Base-by-base conservation (phyloP, 2,888 invertebrate species). In the Drosophila limbata region DNA sequence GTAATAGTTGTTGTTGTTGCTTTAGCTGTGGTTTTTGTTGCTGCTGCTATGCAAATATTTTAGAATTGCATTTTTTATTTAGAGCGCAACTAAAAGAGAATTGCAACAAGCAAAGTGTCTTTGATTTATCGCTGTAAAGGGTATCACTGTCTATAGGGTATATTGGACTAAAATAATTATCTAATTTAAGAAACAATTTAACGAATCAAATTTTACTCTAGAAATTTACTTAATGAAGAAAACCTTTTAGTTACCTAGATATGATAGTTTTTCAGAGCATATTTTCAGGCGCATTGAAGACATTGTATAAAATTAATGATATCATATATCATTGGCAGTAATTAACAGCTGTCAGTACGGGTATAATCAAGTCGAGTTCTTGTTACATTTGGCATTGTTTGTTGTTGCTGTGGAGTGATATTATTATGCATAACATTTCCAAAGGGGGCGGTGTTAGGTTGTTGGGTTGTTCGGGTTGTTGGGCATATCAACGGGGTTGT, bases 21-120 rank as follows among this genome's bases (percentile, higher is more conserved):
- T 65, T 28, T 52, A 48, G 45, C 47, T 42, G 13, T 44, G 48
- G 50, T 45, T 69, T 33, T 45, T 44, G 67, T 39, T 56, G 65
- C 55, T 53, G 37, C 37, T 47, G 69, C 65, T 48, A 67, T 74
- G 81, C 57, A 78, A 77, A 87, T 79, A 74, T 85, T 68, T 57
- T 73, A 17, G 76, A 78, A 82, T 83, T 84, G 59, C 72, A 90
- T 81, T 83, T 74, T 79, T 67, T 76, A 80, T 87, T 72, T 79
- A 77, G 80, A 82, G 78, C 81, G 65, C 59, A 81, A 68, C 78
- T 76, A 84, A 79, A 80, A 72, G 69, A 62, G 75, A 82, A 79
- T 62, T 68, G 64, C 68, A 68, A 48, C 66, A 63, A 63, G 31
- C 37, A 45, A 71, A 75, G 56, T 75, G 60, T 65, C 44, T 39